A percentile compares a stretch with the other conserved stretches of the same genome.
Evolutionary conservation across 2,113 vertebrate species (phyloP).

Genomic region (Zootoca vivipara): DNA sequence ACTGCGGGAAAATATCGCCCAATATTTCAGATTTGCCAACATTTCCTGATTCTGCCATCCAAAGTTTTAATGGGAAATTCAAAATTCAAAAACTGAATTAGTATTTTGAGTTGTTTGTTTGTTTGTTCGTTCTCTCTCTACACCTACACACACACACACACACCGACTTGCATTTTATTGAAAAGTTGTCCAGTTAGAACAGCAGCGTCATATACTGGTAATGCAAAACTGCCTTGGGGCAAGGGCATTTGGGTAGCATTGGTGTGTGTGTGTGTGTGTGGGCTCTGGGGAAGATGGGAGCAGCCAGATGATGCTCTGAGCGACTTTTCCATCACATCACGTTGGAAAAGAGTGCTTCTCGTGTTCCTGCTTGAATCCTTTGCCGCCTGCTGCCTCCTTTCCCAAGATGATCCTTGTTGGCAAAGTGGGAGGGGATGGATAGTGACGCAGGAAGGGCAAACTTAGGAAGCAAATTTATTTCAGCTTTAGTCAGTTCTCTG

Average conservation of each 20-base stretch:
- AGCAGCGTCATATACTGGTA: neutral
- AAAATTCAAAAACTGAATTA: neutral
- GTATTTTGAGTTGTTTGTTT: neutral
- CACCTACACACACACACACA: no score
- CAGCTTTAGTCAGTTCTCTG: neutral
- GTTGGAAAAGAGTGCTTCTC: neutral
- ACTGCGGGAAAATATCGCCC: neutral
- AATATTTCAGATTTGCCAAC: neutral
- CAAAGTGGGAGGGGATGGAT: neutral
- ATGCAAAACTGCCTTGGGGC: neutral
- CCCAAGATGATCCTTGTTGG: neutral
- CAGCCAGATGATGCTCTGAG: neutral
- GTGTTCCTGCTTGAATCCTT: neutral
- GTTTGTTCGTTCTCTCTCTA: no score
- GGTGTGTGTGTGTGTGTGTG: no score
- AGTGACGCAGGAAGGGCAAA: neutral
- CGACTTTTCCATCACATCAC: neutral
- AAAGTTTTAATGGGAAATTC: neutral
- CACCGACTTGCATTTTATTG: neutral
- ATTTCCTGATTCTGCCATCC: neutral
- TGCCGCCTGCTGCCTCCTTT: neutral
- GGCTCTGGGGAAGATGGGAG: no score
- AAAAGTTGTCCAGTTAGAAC: neutral
- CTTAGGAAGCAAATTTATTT: neutral
- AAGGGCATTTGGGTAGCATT: neutral